Evolutionary conservation across 2,888 invertebrate species (phyloP), one percentile per base, ranked within the genome.

Genomic region (Spodoptera picta): DNA sequence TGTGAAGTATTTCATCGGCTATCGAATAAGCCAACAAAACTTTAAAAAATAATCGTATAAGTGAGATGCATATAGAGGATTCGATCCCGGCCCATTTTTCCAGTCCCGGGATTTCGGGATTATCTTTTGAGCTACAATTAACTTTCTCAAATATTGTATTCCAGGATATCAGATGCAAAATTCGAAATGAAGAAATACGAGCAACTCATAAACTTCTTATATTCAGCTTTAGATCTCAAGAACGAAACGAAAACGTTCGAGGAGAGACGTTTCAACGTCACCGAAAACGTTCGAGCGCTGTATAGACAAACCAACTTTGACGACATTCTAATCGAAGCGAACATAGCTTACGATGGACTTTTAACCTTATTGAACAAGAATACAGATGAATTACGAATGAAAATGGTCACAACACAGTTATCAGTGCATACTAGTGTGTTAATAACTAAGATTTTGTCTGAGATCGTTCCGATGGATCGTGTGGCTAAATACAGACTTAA

Each of bases 401-500:
- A 87, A 69, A 80, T 91, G 23, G 74, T 90, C 6, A 88, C 86
- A 5, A 80, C 86, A 1, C 82, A 92, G 75, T 64, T 93, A 14
- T 90, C 91, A 60, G 74, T 93, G 51, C 77, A 94, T 23, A 88
- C 96, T 4, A 96, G 96, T 73, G 87, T 95, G 23, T 73, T 96
- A 0, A 95, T 96, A 77, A 84, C 95, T 0, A 91, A 94, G 73
- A 84, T 97, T 4, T 95, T 96, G 82, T 94, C 96, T 0, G 95
- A 96, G 84, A 92, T 97, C 11, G 97, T 96, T 19, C 89, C 96
- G 0, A 96, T 98, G 5, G 99, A 99, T 93, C 98, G 98, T 0
- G 96, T 98, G 0, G 96, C 97, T 63, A 98, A 98, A 88, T 96
- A 96, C 72, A 94, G 96, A 0, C 87, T 98, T 0, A 97, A 97